Percentiles rank a stretch among this genome's conserved stretches.
Evolutionary conservation across 2,113 vertebrate species (phyloP).

Genomic region (Murina feae): DNA sequence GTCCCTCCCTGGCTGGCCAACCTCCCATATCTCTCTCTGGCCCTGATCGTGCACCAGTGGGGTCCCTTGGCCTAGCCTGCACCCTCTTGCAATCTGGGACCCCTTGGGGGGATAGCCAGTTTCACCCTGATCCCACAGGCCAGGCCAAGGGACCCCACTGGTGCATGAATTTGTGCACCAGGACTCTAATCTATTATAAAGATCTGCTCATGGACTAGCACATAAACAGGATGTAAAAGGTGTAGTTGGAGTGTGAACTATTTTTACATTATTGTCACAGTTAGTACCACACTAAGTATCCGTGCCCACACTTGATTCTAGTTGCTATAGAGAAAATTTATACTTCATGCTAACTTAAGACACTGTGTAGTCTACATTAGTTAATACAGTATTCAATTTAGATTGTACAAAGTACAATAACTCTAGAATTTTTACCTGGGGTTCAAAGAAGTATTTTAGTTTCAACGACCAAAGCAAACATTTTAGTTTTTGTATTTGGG

Average conservation of each 20-base stretch:
- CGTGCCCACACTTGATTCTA: not conserved
- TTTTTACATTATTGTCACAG: not conserved
- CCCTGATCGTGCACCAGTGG: too few species aligned
- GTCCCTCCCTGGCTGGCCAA: too few species aligned
- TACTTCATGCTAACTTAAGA: not conserved
- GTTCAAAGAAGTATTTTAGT: not conserved
- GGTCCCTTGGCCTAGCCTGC: too few species aligned
- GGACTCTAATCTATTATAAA: not conserved
- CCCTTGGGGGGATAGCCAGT: too few species aligned
- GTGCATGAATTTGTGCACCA: too few species aligned
- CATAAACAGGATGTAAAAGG: not conserved
- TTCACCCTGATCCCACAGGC: too few species aligned
- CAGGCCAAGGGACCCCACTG: too few species aligned
- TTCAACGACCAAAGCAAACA: not conserved
- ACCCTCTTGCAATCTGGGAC: too few species aligned
- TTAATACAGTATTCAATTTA: not conserved
- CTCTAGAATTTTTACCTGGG: not conserved
- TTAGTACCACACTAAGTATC: not conserved
- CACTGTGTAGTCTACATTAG: not conserved
- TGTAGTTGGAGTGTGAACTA: not conserved
- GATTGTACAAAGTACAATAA: not conserved
- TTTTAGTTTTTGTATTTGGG: constrained; percentile 13
- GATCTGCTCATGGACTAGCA: not conserved
- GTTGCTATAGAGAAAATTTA: not conserved
- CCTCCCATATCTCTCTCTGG: too few species aligned